Percentiles rank a stretch among this genome's conserved stretches.
phyloP scores from a whole-genome alignment of 1,140 invertebrate species.

The Caenorhabditis elegans region DNA sequence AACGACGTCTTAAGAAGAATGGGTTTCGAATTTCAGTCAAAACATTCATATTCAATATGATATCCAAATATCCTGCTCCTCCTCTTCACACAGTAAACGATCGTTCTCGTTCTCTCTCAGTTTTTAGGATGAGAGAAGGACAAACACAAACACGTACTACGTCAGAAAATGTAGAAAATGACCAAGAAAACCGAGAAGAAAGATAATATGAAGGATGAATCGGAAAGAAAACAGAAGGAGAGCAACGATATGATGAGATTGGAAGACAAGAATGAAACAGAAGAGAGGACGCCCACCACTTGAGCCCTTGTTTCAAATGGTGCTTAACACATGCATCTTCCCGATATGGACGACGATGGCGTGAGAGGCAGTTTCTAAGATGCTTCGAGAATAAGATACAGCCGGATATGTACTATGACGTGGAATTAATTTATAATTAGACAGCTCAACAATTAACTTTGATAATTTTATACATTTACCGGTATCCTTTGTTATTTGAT shows the following conservation, averaged over 20 bases:
- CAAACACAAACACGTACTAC: constrained; percentile 19
- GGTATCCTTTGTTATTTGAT: too few species aligned
- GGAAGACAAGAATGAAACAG: too few species aligned
- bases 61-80: not conserved
- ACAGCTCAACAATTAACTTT: too few species aligned
- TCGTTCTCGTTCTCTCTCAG: not conserved
- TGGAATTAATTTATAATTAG: not conserved
- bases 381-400: not conserved
- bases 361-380: constrained; percentile 5
- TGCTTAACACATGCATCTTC: constrained; percentile 4
- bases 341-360: constrained; percentile 14
- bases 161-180: constrained; percentile 1
- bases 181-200: not conserved
- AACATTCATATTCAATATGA: constrained; percentile 30
- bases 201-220: constrained; percentile 3
- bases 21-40: constrained; percentile 22
- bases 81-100: not conserved
- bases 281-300: constrained; percentile 26
- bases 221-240: constrained; percentile 18
- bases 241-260: constrained; percentile 18
- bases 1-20: not conserved
- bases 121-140: not conserved
- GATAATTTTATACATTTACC: too few species aligned
- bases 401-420: constrained; percentile 23
- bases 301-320: constrained; percentile 22